These are phyloP conservation scores for Piscicola geometra DNA, from an alignment of 2,888 invertebrate genomes.

Conservation along the genomic window DNA sequence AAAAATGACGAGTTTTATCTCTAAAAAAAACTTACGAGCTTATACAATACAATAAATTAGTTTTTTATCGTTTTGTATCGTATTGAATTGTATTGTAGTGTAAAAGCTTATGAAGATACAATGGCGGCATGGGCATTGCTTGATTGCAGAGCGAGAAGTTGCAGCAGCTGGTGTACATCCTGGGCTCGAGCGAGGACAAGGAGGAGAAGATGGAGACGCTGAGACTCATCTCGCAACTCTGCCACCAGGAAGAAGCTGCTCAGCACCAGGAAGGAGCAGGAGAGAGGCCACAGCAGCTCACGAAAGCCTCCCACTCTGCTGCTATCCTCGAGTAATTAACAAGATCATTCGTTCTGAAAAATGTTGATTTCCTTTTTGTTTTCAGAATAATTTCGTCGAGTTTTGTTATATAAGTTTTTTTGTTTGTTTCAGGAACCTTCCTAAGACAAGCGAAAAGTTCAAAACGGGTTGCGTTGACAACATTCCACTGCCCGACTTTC, in stretches of 20 bases:
- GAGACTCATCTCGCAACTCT: constrained; percentile 26
- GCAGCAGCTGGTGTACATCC: constrained; percentile 35
- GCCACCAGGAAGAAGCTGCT: not conserved
- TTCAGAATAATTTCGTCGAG: not conserved
- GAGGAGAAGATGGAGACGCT: constrained; percentile 36
- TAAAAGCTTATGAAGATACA: too few relatives aligned
- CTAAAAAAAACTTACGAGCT: too few relatives aligned
- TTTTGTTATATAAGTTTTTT: not conserved
- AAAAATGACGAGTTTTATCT: too few relatives aligned
- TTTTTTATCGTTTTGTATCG: too few relatives aligned
- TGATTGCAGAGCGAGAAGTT: constrained; percentile 32
- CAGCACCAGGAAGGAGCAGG: too few relatives aligned
- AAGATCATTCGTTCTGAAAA: not conserved
- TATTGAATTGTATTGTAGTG: too few relatives aligned
- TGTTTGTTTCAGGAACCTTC: not conserved
- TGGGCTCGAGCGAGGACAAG: constrained; percentile 34
- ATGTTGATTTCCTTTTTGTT: not conserved
- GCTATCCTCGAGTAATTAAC: too few relatives aligned
- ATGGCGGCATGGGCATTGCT: too few relatives aligned
- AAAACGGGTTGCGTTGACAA: not conserved
- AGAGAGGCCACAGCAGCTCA: too few relatives aligned
- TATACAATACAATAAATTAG: too few relatives aligned
- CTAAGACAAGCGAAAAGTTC: not conserved
- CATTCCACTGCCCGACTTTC: not conserved
- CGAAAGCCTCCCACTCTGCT: too few relatives aligned